Conservation (phyloP, 2,888 invertebrate species). For the Scaptomyza reducta region DNA sequence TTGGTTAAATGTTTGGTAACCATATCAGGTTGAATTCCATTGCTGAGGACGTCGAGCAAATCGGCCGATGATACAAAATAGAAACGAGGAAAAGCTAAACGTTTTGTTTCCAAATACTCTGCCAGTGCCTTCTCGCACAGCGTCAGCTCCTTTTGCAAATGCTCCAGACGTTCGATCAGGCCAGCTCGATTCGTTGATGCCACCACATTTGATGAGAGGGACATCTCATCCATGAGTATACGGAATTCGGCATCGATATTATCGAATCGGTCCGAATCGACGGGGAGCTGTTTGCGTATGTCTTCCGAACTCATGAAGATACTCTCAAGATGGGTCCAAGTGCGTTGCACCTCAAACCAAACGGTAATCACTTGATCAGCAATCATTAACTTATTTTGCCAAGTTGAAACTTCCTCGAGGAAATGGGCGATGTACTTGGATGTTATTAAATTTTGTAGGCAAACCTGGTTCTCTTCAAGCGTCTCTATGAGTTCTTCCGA, state of each 20-base stretch:
- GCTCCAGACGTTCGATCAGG: conserved; percentile 91
- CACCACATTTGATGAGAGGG: conserved; percentile 89
- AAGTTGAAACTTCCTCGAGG: conserved; percentile 95
- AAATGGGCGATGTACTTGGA: conserved; percentile 99
- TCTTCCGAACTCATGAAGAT: conserved; percentile 99
- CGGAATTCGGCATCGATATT: conserved; percentile 96
- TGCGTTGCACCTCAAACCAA: conserved; percentile 98
- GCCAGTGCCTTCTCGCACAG: conserved; percentile 98
- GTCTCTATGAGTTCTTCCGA: conserved; percentile 98
- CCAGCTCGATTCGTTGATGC: conserved; percentile 95
- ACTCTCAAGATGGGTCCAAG: conserved; percentile 98
- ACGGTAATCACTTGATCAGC: conserved; percentile 97
- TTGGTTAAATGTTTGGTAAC: conserved; percentile 97
- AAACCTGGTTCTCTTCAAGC: conserved; percentile 97
- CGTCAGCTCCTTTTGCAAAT: conserved; percentile 92
- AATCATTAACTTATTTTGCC: conserved; percentile 96
- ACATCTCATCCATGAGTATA: conserved; percentile 85
- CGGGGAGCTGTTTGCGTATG: conserved; percentile 96
- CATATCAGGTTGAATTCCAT: conserved; percentile 95
- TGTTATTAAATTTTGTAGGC: conserved; percentile 97
- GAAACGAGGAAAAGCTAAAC: conserved; percentile 97
- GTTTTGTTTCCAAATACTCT: conserved; percentile 98
- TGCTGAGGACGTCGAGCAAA: conserved; percentile 96
- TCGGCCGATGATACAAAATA: conserved; percentile 99
- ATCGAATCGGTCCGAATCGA: conserved; percentile 96